A percentile compares a stretch with the other conserved stretches of the same genome.
Evolutionary conservation across 2,113 vertebrate species (phyloP).

Genomic region (Notothenia rossii): DNA sequence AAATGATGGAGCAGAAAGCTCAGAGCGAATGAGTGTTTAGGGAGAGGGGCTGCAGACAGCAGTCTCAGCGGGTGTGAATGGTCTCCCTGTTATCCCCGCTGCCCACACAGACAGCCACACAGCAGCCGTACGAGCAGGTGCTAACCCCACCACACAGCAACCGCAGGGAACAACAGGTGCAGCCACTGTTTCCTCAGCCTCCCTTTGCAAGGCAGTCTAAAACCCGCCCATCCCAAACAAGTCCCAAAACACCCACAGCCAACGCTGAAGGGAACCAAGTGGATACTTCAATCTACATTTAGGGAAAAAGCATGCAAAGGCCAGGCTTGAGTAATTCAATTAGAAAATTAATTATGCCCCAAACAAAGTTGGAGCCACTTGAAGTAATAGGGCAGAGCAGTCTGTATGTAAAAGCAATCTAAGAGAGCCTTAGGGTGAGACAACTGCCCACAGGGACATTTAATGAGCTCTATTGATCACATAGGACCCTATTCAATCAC

Average conservation of each 20-base stretch:
- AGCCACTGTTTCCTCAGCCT: constrained; percentile 70
- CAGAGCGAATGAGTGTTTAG: constrained; percentile 52
- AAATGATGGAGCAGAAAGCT: constrained; percentile 62
- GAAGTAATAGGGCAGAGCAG: constrained; percentile 42
- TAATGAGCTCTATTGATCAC: constrained; percentile 81
- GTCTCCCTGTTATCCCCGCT: constrained; percentile 79
- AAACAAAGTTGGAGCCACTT: constrained; percentile 63
- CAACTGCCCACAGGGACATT: constrained; percentile 64
- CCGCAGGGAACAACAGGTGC: constrained; percentile 81
- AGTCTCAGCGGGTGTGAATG: constrained; percentile 80
- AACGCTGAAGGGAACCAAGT: constrained; percentile 27
- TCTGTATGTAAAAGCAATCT: constrained; percentile 68
- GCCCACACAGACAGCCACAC: constrained; percentile 82
- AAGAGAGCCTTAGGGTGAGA: constrained; percentile 44
- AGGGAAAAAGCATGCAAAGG: constrained; percentile 25
- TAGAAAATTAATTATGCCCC: constrained; percentile 55
- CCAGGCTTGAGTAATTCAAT: constrained; percentile 43
- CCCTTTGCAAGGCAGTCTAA: constrained; percentile 58
- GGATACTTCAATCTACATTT: constrained; percentile 23
- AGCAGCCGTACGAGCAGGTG: constrained; percentile 83
- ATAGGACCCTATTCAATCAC: constrained; percentile 74
- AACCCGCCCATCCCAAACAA: constrained; percentile 49
- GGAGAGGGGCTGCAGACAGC: constrained; percentile 75
- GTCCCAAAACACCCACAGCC: constrained; percentile 38
- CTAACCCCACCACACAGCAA: constrained; percentile 75